Conservation (phyloP, 2,888 invertebrate genomes). For the Bugulina stolonifera region DNA sequence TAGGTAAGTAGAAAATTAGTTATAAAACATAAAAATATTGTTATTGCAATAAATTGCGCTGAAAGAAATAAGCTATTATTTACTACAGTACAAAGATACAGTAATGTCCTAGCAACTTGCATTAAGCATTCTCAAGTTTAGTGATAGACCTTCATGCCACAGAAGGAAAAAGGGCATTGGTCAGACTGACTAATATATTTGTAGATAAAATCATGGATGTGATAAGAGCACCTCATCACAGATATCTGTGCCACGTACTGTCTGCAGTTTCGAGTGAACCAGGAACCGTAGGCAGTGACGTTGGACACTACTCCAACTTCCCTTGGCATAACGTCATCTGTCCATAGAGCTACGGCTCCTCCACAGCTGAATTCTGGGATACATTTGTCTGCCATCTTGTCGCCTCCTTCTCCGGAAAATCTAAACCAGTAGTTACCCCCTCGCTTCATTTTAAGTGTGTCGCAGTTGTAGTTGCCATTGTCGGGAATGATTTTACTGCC, state of each 20-base stretch:
- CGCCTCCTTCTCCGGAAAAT: not conserved
- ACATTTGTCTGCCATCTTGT: not conserved
- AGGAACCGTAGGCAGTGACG: not conserved
- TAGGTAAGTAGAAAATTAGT: too few species aligned
- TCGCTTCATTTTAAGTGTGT: not conserved
- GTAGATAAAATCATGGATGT: not conserved
- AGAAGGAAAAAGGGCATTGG: not conserved
- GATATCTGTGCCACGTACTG: not conserved
- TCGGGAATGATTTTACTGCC: not conserved
- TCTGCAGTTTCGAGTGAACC: not conserved
- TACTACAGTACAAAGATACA: too few species aligned
- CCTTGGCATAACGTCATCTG: not conserved
- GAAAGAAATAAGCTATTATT: too few species aligned
- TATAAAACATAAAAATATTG: too few species aligned
- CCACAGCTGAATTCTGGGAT: not conserved
- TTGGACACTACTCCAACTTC: not conserved
- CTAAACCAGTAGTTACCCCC: not conserved
- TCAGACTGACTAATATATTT: not conserved
- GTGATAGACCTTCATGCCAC: not conserved
- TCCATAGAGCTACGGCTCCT: not conserved
- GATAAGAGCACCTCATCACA: conserved; percentile 8
- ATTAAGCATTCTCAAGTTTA: too few species aligned
- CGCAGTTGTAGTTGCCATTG: not conserved
- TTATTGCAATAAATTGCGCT: too few species aligned
- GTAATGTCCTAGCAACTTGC: too few species aligned